Evolutionary conservation across 2,888 invertebrate genomes (phyloP), one percentile per base, ranked within the genome.

Genomic region (Drosophila hamatofila): DNA sequence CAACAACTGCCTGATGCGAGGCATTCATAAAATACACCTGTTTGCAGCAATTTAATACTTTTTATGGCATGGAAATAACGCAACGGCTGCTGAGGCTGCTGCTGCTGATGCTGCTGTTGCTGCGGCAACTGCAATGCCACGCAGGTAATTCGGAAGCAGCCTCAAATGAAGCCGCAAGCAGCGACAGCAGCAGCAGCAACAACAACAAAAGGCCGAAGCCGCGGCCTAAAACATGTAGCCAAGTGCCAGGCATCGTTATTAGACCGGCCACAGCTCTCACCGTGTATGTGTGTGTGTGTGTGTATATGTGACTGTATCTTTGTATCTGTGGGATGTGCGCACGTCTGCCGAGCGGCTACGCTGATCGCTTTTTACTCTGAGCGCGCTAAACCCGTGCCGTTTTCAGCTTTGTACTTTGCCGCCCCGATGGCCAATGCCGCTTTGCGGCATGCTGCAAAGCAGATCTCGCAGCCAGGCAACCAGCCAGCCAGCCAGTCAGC

Each of bases 351-450:
- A 71, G 68, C 83, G 78, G 54, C 64, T 72, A 71, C 79, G 77
- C 80, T 88, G 90, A 83, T 88, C 89, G 89, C 82, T 90, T 91
- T 88, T 90, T 85, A 86, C 81, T 89, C 88, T 83, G 90, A 91
- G 90, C 91, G 91, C 92, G 91, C 92, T 91, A 91, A 91, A 83
- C 91, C 92, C 91, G 91, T 91, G 91, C 91, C 92, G 91, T 90
- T 91, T 91, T 87, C 72, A 72, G 72, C 91, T 92, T 91, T 91
- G 91, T 88, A 86, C 86, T 91, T 84, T 88, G 91, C 92, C 92
- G 92, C 71, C 52, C 44, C 65, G 60, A 55, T 56, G 56, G 56
- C 49, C 64, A 52, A 71, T 62, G 67, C 68, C 57, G 76, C 72
- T 83, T 81, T 91, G 89, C 91, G 92, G 91, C 91, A 90, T 91